Base-by-base conservation (phyloP, 2,888 invertebrate species). In the Encarsia formosa region DNA sequence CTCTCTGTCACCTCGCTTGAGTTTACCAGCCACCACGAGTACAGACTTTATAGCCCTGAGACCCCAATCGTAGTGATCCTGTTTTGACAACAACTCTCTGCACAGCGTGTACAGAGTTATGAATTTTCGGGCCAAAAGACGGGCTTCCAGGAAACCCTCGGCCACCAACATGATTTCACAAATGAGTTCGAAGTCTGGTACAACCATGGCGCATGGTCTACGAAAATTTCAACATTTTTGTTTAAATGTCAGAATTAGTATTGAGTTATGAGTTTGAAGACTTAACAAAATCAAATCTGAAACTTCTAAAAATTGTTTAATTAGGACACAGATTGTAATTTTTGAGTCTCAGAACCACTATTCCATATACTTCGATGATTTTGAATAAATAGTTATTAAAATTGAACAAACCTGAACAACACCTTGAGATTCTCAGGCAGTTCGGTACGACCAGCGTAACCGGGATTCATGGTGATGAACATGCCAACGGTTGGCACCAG, bases 61-160 rank as follows among this genome's bases (percentile, higher is more conserved):
- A 31, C 96, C 96, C 95, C 95, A 93, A 79, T 96, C 96, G 68
- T 96, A 96, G 73, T 96, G 96, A 72, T 96, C 95, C 74, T 94
- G 91, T 70, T 94, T 94, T 39, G 94, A 95, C 3, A 96, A 77
- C 60, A 96, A 76, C 71, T 96, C 95, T 60, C 84, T 84, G 70
- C 95, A 95, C 58, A 96, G 77, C 4, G 88, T 91, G 74, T 95
- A 94, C 11, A 95, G 79, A 0, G 95, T 94, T 69, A 96, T 92
- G 74, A 96, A 95, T 76, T 96, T 96, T 59, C 93, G 81, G 19
- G 95, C 94, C 54, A 95, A 74, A 22, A 93, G 74, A 61, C 92
- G 82, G 5, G 96, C 95, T 56, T 94, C 95, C 68, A 92, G 86
- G 74, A 96, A 94, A 34, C 94, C 96, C 76, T 96, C 95, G 5